A percentile compares a stretch with the other conserved stretches of the same genome.
Evolutionary conservation across 2,888 invertebrate genomes (phyloP).

Genomic region (Callinectes sapidus): DNA sequence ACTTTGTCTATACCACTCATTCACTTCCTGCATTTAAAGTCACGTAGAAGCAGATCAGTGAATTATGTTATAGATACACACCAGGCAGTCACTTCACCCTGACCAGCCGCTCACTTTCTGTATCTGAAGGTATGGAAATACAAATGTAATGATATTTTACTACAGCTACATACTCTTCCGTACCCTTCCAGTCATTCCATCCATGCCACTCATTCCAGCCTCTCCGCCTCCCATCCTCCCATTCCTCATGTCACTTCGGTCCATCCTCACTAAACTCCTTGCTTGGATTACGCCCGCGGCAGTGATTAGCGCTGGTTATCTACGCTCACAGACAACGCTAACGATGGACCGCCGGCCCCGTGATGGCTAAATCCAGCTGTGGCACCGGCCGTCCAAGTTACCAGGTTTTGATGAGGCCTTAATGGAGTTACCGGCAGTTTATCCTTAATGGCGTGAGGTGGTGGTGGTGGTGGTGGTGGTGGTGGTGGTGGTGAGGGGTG

Average conservation of each 20-base stretch:
- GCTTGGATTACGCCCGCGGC: slow-evolving; percentile 13
- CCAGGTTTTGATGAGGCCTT: slow-evolving; percentile 53
- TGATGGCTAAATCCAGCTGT: slow-evolving; percentile 45
- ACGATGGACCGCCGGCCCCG: slow-evolving; percentile 12
- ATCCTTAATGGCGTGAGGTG: slow-evolving; percentile 34
- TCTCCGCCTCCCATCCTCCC: neutral
- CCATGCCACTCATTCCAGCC: neutral
- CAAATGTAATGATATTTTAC: slow-evolving; percentile 24
- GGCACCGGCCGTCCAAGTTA: slow-evolving; percentile 51
- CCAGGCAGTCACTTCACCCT: too few species aligned
- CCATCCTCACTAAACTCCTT: slow-evolving; percentile 2
- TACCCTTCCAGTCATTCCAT: neutral
- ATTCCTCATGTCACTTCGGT: neutral
- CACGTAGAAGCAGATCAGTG: too few species aligned
- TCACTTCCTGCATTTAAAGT: too few species aligned
- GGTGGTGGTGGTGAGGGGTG: neutral
- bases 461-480: slow-evolving; percentile 2
- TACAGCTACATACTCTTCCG: slow-evolving; percentile 5
- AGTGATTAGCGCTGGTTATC: slow-evolving; percentile 10
- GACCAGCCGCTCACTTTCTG: too few species aligned
- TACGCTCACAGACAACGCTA: neutral
- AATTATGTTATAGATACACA: too few species aligned
- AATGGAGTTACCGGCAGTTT: slow-evolving; percentile 59
- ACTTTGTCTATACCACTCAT: neutral
- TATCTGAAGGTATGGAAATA: neutral